Evolutionary conservation across 2,888 invertebrate genomes (phyloP), one percentile per base, ranked within the genome.

Genomic region (Dasysyrphus albostriatus): DNA sequence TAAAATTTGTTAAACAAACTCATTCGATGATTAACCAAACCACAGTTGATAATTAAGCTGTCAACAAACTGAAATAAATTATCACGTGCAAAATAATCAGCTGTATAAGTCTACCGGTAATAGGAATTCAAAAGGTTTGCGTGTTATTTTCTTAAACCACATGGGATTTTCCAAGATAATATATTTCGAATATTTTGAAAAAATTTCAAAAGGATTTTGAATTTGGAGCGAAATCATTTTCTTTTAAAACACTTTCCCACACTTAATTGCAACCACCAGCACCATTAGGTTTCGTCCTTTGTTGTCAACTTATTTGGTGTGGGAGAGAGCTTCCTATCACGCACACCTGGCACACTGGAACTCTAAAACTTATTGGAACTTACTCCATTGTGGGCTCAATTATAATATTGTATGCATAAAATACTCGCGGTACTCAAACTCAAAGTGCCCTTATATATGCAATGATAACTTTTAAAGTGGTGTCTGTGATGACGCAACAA

Each of bases 401-500:
- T 37, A 16, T 58, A 34, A 37, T 24, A 24, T 58, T 58, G 32
- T 58, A 16, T 34, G 16, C 32, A 54, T 5, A n/a, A 29, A 14
- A 29, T 56, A 4, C 4, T 16, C 32, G n/a, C 16, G 58, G 16
- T n/a, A 32, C 32, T 37, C 12, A 58, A 34, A 32, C 32, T 37
- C 12, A 58, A 34, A 37, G 58, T 58, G 19, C 58, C 58, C 34
- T 16, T 58, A 16, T 56, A 34, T 32, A 34, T 58, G 16, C 2
- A 58, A 58, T 37, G 16, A 16, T 37, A 19, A 58, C 14, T 29
- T 54, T 54, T 54, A 54, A 5, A 37, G 16, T 58, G 58, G 37
- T 10, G 9, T 34, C 9, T 10, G 34, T 16, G 34, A 34, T 34
- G 58, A 34, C 34, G 34, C 16, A 34, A 58, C 16, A 37, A 37